A percentile compares a stretch with the other conserved stretches of the same genome.
phyloP scores from a whole-genome alignment of 2,113 vertebrate genomes.

The Apodemus sylvaticus region DNA sequence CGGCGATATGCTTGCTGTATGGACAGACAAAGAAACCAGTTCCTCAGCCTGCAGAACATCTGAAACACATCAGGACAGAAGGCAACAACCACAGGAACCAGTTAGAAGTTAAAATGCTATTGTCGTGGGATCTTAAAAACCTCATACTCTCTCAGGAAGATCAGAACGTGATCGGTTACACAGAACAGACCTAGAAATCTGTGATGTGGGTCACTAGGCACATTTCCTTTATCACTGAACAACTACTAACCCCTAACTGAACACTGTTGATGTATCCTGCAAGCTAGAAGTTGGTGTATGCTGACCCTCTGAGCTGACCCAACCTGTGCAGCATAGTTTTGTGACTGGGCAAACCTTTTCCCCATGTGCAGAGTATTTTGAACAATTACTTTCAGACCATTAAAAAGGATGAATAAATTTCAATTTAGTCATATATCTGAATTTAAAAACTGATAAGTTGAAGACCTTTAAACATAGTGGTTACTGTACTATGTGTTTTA shows the following conservation, averaged over 20 bases:
- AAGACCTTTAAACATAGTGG: constrained; percentile 33
- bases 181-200: constrained; percentile 19
- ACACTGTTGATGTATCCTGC: neutral
- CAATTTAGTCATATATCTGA: constrained; percentile 3
- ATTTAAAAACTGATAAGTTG: constrained; percentile 46
- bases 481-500: constrained; percentile 23
- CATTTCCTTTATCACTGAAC: neutral
- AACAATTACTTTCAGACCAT: neutral
- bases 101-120: constrained; percentile 3
- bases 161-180: constrained; percentile 1
- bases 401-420: constrained; percentile 62
- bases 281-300: neutral
- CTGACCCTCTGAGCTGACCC: neutral
- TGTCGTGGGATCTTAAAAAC: neutral
- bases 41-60: neutral
- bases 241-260: neutral
- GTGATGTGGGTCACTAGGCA: neutral
- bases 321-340: neutral
- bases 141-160: neutral
- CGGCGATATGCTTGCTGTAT: neutral
- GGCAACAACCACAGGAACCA: neutral
- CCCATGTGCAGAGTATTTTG: neutral
- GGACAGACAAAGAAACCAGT: constrained; percentile 9
- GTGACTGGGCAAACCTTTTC: neutral
- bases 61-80: neutral